phyloP scores from a whole-genome alignment of 2,888 invertebrate species.

The Dolomedes plantarius region DNA sequence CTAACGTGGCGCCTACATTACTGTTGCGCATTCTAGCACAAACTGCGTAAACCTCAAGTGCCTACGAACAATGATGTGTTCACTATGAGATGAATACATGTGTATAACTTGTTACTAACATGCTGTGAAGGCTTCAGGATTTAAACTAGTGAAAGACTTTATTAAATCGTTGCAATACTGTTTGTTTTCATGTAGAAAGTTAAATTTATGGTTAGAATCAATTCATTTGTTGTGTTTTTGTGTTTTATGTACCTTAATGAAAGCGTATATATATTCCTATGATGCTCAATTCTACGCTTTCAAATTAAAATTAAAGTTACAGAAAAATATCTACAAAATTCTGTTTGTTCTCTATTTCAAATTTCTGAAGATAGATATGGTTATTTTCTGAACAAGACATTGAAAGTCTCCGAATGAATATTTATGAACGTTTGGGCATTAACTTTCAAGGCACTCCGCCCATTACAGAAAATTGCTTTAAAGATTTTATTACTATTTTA shows the following conservation, averaged over 20 bases:
- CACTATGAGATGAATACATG: not conserved
- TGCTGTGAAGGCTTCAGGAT: not conserved
- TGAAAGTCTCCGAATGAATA: not conserved
- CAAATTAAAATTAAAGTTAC: no score
- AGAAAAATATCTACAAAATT: no score
- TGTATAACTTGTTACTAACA: constrained; percentile 10
- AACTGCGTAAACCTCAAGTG: not conserved
- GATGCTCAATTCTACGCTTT: constrained; percentile 11
- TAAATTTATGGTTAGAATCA: not conserved
- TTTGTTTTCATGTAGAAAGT: not conserved
- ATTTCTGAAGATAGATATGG: no score
- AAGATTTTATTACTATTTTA: not conserved
- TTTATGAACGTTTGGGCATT: constrained; percentile 16
- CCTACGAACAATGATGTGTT: not conserved
- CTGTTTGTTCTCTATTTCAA: no score
- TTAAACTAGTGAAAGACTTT: not conserved
- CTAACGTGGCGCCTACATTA: not conserved
- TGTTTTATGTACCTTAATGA: not conserved
- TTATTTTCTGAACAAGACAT: no score
- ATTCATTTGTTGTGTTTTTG: not conserved
- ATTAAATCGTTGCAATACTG: not conserved
- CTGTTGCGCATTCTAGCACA: not conserved
- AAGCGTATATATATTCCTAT: constrained; percentile 5
- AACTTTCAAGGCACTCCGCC: not conserved
- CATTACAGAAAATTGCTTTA: not conserved